Evolutionary conservation across 2,888 invertebrate species (phyloP).

Genomic region (Sarcophaga rosellei): DNA sequence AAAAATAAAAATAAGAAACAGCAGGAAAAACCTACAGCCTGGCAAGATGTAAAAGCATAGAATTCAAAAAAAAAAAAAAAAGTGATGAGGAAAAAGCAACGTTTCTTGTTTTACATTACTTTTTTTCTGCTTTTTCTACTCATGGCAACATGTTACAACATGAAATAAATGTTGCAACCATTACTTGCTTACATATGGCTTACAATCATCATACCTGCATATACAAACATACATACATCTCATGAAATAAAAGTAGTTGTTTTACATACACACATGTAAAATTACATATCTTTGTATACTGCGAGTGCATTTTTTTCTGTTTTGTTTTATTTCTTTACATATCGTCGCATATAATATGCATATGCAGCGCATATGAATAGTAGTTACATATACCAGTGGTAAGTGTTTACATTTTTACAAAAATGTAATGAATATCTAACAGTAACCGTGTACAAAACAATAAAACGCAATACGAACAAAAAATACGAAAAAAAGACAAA

Average conservation of each 20-base stretch:
- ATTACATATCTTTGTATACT: not conserved
- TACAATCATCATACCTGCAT: slow-evolving; percentile 1
- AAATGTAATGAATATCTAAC: slow-evolving; percentile 62
- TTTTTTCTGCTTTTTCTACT: slow-evolving; percentile 19
- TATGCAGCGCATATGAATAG: slow-evolving; percentile 6
- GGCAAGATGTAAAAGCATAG: slow-evolving; percentile 32
- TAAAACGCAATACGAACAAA: slow-evolving; percentile 9
- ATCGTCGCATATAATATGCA: not conserved
- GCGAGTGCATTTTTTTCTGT: not conserved
- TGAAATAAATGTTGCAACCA: slow-evolving; percentile 49
- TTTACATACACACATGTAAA: slow-evolving; percentile 1
- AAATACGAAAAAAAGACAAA: slow-evolving; percentile 25
- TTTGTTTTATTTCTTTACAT: not conserved
- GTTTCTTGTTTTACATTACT: slow-evolving; percentile 20
- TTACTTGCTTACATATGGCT: slow-evolving; percentile 34
- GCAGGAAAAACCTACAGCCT: slow-evolving; percentile 25
- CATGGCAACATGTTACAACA: slow-evolving; percentile 60
- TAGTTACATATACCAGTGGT: slow-evolving; percentile 38
- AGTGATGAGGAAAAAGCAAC: slow-evolving; percentile 20
- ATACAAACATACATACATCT: not conserved
- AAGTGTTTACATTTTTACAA: slow-evolving; percentile 49
- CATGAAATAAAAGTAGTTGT: slow-evolving; percentile 7
- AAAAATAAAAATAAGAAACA: not conserved
- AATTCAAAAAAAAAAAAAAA: slow-evolving; percentile 16
- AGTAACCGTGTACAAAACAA: not conserved